A percentile compares a stretch with the other conserved stretches of the same genome.
phyloP scores from a whole-genome alignment of 1,140 invertebrate genomes.

The Atta cephalotes region DNA sequence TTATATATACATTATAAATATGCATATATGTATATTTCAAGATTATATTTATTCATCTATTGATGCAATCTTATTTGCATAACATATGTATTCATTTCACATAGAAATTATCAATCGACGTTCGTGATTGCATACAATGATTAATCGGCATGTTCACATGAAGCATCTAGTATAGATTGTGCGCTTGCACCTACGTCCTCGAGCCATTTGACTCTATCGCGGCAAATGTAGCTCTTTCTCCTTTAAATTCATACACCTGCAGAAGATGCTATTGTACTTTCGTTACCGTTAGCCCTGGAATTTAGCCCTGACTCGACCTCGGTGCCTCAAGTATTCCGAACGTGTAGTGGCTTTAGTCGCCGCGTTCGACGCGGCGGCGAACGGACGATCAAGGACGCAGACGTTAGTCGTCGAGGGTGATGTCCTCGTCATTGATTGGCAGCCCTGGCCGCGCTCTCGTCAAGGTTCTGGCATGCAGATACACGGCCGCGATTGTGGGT shows the following conservation, averaged over 20 bases:
- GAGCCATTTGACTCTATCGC: slow-evolving; percentile 10
- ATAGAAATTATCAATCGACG: neutral
- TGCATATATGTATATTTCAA: neutral
- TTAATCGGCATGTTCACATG: slow-evolving; percentile 16
- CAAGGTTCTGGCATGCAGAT: slow-evolving; percentile 68
- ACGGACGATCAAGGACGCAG: slow-evolving; percentile 75
- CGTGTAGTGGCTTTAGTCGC: slow-evolving; percentile 47
- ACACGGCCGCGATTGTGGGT: slow-evolving; percentile 56
- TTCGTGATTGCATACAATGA: neutral
- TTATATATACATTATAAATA: neutral
- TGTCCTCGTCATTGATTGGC: slow-evolving; percentile 84
- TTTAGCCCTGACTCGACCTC: slow-evolving; percentile 58
- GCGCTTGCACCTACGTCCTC: neutral
- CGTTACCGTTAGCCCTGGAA: slow-evolving; percentile 41
- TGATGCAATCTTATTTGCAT: neutral
- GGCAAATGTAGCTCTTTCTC: slow-evolving; percentile 37
- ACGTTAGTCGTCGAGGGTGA: slow-evolving; percentile 80
- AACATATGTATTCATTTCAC: neutral
- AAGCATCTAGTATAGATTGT: neutral
- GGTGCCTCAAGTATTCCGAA: slow-evolving; percentile 56
- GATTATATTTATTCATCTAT: slow-evolving; percentile 9
- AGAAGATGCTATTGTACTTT: slow-evolving; percentile 60
- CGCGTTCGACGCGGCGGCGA: slow-evolving; percentile 56
- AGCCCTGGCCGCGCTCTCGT: slow-evolving; percentile 76
- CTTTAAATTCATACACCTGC: slow-evolving; percentile 45